These are phyloP conservation scores for Sebastes taczanowskii DNA, from an alignment of 2,797 vertebrate species.

Conservation along the genomic window DNA sequence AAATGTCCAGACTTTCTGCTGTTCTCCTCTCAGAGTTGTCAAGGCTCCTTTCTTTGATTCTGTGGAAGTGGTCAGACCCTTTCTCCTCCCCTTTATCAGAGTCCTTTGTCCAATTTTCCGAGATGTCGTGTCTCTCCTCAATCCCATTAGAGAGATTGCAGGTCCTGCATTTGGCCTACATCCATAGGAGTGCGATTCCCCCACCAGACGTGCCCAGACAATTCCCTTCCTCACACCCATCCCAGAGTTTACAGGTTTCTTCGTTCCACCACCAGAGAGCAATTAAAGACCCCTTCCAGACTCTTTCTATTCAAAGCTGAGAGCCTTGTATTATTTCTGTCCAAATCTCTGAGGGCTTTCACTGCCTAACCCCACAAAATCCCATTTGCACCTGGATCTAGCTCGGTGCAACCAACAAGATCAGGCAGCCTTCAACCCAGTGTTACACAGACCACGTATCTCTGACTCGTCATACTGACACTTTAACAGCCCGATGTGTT, in stretches of 20 bases:
- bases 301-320: constrained; percentile 36
- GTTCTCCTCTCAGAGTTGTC: constrained; percentile 28
- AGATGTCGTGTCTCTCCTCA: constrained; percentile 21
- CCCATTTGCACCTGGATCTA: constrained; percentile 37
- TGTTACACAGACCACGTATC: not conserved
- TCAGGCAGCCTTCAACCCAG: not conserved
- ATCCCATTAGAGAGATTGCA: constrained; percentile 23
- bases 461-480: constrained; percentile 16
- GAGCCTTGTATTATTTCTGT: constrained; percentile 49
- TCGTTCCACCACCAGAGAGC: constrained; percentile 34
- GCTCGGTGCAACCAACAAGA: not conserved
- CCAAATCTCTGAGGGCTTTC: constrained; percentile 11
- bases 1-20: constrained; percentile 10
- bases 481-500: constrained; percentile 35
- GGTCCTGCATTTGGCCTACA: constrained; percentile 25
- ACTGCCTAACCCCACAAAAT: constrained; percentile 33
- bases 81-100: constrained; percentile 20
- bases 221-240: constrained; percentile 17
- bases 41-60: constrained; percentile 5
- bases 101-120: constrained; percentile 34
- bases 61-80: constrained; percentile 8
- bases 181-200: constrained; percentile 17
- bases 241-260: constrained; percentile 39
- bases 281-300: constrained; percentile 43
- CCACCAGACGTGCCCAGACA: constrained; percentile 3